phyloP scores from a whole-genome alignment of 2,888 invertebrate genomes.

The Fissipunctia ypsillon region DNA sequence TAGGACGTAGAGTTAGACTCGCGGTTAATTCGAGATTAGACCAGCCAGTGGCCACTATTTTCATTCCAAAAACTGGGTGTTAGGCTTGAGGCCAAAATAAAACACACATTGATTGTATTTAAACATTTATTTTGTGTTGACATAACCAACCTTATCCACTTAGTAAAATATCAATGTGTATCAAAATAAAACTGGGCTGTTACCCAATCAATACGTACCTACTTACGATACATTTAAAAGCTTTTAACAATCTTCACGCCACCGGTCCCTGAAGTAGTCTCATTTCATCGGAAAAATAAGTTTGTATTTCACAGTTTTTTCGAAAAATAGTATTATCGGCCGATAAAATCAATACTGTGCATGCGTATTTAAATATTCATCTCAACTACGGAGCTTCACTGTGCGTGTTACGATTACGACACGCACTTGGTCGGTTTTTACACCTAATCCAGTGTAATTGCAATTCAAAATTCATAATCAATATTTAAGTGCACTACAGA shows the following conservation, averaged over 20 bases:
- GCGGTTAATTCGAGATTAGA: background rate
- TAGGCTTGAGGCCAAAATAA: slow-evolving; percentile 1
- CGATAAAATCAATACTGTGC: background rate
- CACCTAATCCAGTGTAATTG: too few relatives aligned
- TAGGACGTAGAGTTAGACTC: background rate
- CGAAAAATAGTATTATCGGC: background rate
- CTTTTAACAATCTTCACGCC: background rate
- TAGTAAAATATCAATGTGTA: slow-evolving; percentile 14
- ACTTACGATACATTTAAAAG: background rate
- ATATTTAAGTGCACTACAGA: too few relatives aligned
- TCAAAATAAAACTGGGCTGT: slow-evolving; percentile 22
- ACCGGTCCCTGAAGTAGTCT: background rate
- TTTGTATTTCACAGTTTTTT: background rate
- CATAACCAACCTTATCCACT: slow-evolving; percentile 17
- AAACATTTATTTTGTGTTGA: slow-evolving; percentile 26
- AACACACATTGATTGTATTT: background rate
- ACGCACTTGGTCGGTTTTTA: too few relatives aligned
- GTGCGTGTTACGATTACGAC: background rate
- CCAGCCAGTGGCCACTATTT: background rate
- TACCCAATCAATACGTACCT: background rate
- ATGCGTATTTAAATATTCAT: background rate
- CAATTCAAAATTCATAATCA: too few relatives aligned
- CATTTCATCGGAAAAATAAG: background rate
- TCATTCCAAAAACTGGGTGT: background rate
- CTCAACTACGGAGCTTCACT: background rate